Evolutionary conservation across 2,797 vertebrate genomes (phyloP).

Genomic region (Thunnus albacares): DNA sequence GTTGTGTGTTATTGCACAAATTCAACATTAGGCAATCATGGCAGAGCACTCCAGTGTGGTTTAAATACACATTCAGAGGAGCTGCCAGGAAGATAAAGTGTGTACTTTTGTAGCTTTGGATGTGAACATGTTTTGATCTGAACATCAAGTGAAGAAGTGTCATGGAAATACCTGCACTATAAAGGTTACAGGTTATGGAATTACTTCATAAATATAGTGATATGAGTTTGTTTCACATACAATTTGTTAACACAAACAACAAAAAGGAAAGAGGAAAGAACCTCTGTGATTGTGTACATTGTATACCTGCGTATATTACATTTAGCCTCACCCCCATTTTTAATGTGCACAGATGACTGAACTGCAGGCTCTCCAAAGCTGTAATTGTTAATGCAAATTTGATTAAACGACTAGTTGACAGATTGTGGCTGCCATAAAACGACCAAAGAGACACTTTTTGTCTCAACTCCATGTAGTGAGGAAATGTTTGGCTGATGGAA

Average conservation of each 20-base stretch:
- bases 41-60: conserved; percentile 54
- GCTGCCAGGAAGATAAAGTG: conserved; percentile 22
- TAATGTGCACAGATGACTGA: conserved; percentile 15
- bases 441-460: conserved; percentile 44
- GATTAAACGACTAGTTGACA: conserved; percentile 56
- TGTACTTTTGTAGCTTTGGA: conserved; percentile 20
- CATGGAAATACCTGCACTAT: background rate
- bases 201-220: background rate
- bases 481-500: conserved; percentile 54
- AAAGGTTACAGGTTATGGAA: conserved; percentile 18
- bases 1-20: conserved; percentile 76
- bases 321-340: background rate
- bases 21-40: conserved; percentile 74
- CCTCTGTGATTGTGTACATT: background rate
- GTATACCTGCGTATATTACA: background rate
- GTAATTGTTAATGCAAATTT: conserved; percentile 47
- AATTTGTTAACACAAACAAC: background rate
- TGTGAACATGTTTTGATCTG: conserved; percentile 28
- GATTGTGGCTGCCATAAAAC: conserved; percentile 46
- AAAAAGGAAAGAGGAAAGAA: background rate
- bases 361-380: conserved; percentile 20
- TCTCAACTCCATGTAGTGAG: conserved; percentile 48
- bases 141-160: background rate
- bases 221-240: background rate
- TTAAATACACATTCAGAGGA: conserved; percentile 56